Base-by-base conservation (phyloP, 1,140 invertebrate genomes). In the Drosophila obscura region DNA sequence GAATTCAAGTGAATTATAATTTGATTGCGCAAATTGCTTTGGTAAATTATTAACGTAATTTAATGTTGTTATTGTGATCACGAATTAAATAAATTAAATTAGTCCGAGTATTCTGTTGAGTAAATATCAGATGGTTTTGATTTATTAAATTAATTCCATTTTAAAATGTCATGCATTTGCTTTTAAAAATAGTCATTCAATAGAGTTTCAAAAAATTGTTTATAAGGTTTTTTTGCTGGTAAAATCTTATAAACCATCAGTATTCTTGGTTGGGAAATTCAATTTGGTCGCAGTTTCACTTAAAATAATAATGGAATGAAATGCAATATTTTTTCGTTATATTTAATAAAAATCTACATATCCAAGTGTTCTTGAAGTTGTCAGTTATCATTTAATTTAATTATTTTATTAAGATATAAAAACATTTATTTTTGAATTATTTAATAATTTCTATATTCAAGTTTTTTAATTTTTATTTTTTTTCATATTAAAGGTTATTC, bases 31-130 rank as follows among this genome's bases (percentile, higher is more conserved):
- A 66, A 48, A 41, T n/a, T 50, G 13, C 52, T 15, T 43, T 11
- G 13, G 51, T 52, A 15, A 61, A 43, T 65, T 55, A 72, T 73
- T 62, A 63, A 43, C 41, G 46, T 56, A 49, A 73, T 73, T 39
- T 31, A 62, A 13, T 1, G 11, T 11, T 13, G 4, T 62, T 63
- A 22, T 53, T 19, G 22, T 31, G n/a, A 39, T 13, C 13, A 4
- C 2, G 35, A 39, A 39, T 13, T 1, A 39, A 39, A 39, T 39
- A 39, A 39, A 4, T 39, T 39, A 13, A 39, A 39, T 2, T 5
- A 13, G 8, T 4, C 4, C 35, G 11, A 5, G 35, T 35, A 0
- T 28, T 8, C 7, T 7, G 6, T 31, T 9, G 8, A 31, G 8
- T 9, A 9, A 31, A 3, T 2, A 3, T 3, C 3, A 31, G 9